Evolutionary conservation across 2,888 invertebrate genomes (phyloP).

Genomic region (Loripinus fragilis): DNA sequence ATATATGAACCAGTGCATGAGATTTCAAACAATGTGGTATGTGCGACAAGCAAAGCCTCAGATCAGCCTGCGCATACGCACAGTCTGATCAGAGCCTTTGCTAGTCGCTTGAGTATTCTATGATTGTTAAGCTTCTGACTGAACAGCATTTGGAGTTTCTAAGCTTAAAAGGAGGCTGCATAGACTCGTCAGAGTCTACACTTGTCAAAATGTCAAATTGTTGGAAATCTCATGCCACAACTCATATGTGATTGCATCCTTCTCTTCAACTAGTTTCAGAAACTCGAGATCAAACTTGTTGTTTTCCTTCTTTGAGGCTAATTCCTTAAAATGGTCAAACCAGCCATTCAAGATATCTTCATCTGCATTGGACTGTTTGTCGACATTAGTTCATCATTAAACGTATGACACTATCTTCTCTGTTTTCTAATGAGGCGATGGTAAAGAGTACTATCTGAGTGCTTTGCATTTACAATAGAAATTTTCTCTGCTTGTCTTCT

Average conservation of each 20-base stretch:
- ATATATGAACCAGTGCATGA: too few relatives aligned
- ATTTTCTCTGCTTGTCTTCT: neutral
- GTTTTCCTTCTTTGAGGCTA: neutral
- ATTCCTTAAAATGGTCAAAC: neutral
- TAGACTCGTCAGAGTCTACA: too few relatives aligned
- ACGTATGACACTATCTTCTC: neutral
- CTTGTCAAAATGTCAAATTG: neutral
- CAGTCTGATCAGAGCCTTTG: too few relatives aligned
- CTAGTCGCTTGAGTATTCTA: too few relatives aligned
- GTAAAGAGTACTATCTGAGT: neutral
- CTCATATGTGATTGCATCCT: neutral
- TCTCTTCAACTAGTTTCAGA: neutral
- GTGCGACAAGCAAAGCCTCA: too few relatives aligned
- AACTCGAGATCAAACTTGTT: neutral
- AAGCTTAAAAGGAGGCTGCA: too few relatives aligned
- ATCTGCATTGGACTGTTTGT: neutral
- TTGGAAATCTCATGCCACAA: too few relatives aligned
- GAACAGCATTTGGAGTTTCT: too few relatives aligned
- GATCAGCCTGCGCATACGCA: too few relatives aligned
- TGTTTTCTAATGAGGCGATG: neutral
- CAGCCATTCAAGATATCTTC: neutral
- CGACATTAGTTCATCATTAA: conserved; percentile 8
- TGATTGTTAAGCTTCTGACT: too few relatives aligned
- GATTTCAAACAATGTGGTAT: too few relatives aligned
- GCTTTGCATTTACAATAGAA: neutral